Percentiles rank a stretch among this genome's conserved stretches.
Conservation (phyloP, 2,888 invertebrate species). For the Agrypnus murinus region DNA sequence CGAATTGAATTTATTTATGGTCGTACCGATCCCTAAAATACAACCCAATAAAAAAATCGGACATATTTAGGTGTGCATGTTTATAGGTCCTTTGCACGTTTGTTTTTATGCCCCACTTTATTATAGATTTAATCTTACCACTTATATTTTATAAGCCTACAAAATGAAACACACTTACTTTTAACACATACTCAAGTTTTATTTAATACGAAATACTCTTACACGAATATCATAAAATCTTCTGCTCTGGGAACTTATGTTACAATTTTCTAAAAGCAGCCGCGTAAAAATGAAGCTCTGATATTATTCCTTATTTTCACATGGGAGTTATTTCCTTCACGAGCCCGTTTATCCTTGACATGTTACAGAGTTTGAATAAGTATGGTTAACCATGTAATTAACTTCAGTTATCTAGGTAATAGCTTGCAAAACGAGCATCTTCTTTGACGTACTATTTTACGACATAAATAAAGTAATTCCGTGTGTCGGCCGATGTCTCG, state of each 20-base stretch:
- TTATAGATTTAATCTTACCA: slow-evolving; percentile 47
- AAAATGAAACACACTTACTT: slow-evolving; percentile 36
- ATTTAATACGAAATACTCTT: slow-evolving; percentile 23
- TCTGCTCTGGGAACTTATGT: slow-evolving; percentile 3
- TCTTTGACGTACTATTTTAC: slow-evolving; percentile 29
- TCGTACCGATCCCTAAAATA: slow-evolving; percentile 55
- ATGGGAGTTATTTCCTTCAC: slow-evolving; percentile 8
- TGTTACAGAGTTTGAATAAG: slow-evolving; percentile 41
- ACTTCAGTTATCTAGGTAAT: slow-evolving; percentile 42
- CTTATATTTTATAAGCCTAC: slow-evolving; percentile 45
- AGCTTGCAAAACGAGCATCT: slow-evolving; percentile 24
- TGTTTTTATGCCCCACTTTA: slow-evolving; percentile 47
- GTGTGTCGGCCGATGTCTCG: background rate
- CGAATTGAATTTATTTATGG: slow-evolving; percentile 58
- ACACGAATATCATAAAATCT: slow-evolving; percentile 10
- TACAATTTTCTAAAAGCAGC: background rate
- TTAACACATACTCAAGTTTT: slow-evolving; percentile 34
- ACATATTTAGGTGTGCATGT: slow-evolving; percentile 57
- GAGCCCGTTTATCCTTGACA: slow-evolving; percentile 30
- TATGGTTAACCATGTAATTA: slow-evolving; percentile 46
- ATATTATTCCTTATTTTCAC: background rate
- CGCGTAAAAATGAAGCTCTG: background rate
- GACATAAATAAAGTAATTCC: slow-evolving; percentile 26
- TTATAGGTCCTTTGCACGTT: slow-evolving; percentile 55
- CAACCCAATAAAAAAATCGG: slow-evolving; percentile 55